Evolutionary conservation across 2,888 invertebrate genomes (phyloP).

Genomic region (Watsonalla binaria): DNA sequence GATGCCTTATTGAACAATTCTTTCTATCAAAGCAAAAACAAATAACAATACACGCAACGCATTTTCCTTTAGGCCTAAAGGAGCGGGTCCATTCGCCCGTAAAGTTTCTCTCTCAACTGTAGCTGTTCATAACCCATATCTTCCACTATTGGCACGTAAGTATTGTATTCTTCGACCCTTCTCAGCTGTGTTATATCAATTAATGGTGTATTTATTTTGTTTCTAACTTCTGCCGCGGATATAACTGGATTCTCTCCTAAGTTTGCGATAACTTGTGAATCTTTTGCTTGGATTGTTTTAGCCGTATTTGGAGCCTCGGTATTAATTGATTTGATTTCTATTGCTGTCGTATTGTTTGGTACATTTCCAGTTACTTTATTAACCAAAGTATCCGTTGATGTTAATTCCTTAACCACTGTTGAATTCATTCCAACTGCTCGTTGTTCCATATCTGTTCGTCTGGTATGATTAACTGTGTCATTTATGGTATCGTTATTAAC

Average conservation of each 20-base stretch:
- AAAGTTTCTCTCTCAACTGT: not conserved
- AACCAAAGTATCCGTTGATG: too few species aligned
- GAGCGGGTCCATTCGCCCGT: not conserved
- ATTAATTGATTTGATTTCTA: too few species aligned
- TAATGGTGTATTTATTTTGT: not conserved
- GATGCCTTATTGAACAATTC: too few species aligned
- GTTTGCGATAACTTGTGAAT: not conserved
- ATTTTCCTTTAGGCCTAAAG: not conserved
- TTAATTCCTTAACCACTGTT: too few species aligned
- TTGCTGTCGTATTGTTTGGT: too few species aligned
- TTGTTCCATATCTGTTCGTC: too few species aligned
- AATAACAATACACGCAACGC: not conserved
- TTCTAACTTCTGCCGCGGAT: not conserved
- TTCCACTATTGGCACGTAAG: not conserved
- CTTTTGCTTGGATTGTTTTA: not conserved
- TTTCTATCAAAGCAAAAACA: not conserved
- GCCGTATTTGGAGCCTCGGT: too few species aligned
- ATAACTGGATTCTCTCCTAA: not conserved
- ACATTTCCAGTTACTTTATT: too few species aligned
- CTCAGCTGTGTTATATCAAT: not conserved
- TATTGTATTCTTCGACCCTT: not conserved
- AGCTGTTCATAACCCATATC: not conserved
- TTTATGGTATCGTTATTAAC: too few species aligned
- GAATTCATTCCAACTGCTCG: too few species aligned
- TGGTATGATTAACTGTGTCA: too few species aligned